Base-by-base conservation (phyloP, 2,113 vertebrate genomes). In the Gracilinanus agilis region DNA sequence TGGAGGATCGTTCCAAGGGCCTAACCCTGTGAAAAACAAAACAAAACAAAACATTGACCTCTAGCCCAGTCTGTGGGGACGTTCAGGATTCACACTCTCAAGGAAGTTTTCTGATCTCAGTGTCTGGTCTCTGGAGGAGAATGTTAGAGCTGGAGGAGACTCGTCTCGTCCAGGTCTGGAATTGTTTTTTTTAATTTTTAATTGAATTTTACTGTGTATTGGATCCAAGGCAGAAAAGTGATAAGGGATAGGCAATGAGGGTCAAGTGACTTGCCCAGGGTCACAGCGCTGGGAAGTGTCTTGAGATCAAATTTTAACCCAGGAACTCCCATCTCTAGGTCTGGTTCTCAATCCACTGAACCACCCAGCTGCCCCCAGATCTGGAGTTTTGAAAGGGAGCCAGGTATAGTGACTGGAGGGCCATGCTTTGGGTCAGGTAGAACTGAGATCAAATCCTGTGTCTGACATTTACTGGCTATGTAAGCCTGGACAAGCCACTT, bases 1-100 rank as follows among this genome's bases (percentile, higher is more conserved):
- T 96, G 97, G 98, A 96, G 97, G 97, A 97, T 93, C 95, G 90
- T 53, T 95, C 93, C 92, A 97, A 97, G 97, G 97, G 91, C 97
- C 97, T 97, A 97, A 94, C 96, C 95, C 95, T 92, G 53, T 29
- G 90, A 90, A 89, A 44, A 56, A 44, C 56, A 53, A 49, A 49
- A 13, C 88, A 29, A 27, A 53, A 27, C 24, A 83, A 40, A 9
- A 44, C 89, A 90, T 12, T 9, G 11, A 90, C 44, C 44, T 53
- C 89, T 53, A 44, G 89, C 24, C 89, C 49, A 44, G 89, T 12
- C 67, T 40, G 23, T 49, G 40, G 11, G 23, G 25, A 89, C 40
- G 16, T 44, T 24, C 27, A 90, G 89, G 49, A 53, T 27, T 29
- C 89, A 53, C 12, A 25, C 44, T 90, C 24, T 19, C 24, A 0